Percentiles rank a stretch among this genome's conserved stretches.
Conservation (phyloP, 2,113 vertebrate species). For the Bettongia penicillata region DNA sequence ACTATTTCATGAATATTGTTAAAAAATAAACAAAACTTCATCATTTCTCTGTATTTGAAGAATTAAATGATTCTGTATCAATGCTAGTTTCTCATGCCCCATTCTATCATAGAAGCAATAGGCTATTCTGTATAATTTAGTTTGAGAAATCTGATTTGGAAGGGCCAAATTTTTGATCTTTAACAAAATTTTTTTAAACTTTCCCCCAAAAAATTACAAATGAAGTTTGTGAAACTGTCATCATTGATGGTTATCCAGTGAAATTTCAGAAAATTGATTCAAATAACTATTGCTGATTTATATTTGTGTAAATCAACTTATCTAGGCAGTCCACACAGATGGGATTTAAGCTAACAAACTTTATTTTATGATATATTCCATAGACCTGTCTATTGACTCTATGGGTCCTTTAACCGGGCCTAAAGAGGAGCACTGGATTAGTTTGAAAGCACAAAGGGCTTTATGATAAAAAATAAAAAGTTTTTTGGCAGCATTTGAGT, state of each 20-base stretch:
- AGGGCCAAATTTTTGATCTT: not conserved
- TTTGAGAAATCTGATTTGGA: slow-evolving; percentile 22
- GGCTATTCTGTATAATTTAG: not conserved
- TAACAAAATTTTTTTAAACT: slow-evolving; percentile 13
- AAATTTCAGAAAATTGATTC: slow-evolving; percentile 12
- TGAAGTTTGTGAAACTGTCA: not conserved
- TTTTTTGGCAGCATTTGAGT: not conserved
- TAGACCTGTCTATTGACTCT: not conserved
- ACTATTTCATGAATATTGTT: slow-evolving; percentile 29
- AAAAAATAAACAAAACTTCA: not conserved
- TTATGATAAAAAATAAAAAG: not conserved
- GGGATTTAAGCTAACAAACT: not conserved
- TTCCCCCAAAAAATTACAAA: not conserved
- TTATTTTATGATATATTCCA: not conserved
- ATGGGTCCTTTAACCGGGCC: not conserved
- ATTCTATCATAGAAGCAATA: not conserved
- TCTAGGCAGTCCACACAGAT: not conserved
- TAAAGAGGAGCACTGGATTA: not conserved
- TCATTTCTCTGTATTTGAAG: slow-evolving; percentile 8
- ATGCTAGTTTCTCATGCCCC: slow-evolving; percentile 31
- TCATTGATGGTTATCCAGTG: slow-evolving; percentile 12
- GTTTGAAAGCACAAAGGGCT: not conserved
- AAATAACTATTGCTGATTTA: not conserved
- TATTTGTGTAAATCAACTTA: not conserved
- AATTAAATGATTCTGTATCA: slow-evolving; percentile 24